Conservation (phyloP, 2,888 invertebrate species). For the Coecobrya sp. region DNA sequence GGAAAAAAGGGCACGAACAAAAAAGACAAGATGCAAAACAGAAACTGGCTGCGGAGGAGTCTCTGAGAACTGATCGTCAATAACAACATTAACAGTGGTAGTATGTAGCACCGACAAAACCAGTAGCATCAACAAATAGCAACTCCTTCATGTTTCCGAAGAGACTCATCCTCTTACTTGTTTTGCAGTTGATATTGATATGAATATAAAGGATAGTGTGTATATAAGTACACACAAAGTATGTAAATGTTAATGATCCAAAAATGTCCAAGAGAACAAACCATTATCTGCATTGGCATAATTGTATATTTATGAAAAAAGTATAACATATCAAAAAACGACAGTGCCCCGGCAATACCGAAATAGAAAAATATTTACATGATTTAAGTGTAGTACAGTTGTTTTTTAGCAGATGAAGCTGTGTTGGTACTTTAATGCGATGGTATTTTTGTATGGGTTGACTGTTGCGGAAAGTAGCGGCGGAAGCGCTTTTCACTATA, state of each 20-base stretch:
- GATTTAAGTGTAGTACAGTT: not conserved
- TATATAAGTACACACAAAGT: too few species aligned
- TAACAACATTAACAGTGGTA: not conserved
- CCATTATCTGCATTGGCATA: not conserved
- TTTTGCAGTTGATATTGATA: not conserved
- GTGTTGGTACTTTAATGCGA: not conserved
- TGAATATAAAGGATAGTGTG: not conserved
- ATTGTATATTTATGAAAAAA: not conserved
- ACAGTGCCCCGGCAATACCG: not conserved
- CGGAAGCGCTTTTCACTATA: constrained; percentile 11
- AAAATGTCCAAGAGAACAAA: too few species aligned
- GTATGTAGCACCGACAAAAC: not conserved
- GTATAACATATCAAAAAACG: not conserved
- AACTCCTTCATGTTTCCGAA: not conserved
- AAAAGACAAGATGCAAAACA: not conserved
- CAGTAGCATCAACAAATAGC: not conserved
- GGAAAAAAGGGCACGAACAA: not conserved
- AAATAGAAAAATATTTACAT: not conserved
- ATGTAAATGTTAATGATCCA: too few species aligned
- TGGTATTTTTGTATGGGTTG: not conserved
- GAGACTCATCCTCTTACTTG: not conserved
- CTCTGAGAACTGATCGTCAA: not conserved
- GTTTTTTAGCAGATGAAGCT: not conserved
- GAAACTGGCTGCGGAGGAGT: not conserved
- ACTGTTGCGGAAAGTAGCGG: not conserved